Evolutionary conservation across 2,888 invertebrate genomes (phyloP).

Genomic region (Sarcophaga rosellei): DNA sequence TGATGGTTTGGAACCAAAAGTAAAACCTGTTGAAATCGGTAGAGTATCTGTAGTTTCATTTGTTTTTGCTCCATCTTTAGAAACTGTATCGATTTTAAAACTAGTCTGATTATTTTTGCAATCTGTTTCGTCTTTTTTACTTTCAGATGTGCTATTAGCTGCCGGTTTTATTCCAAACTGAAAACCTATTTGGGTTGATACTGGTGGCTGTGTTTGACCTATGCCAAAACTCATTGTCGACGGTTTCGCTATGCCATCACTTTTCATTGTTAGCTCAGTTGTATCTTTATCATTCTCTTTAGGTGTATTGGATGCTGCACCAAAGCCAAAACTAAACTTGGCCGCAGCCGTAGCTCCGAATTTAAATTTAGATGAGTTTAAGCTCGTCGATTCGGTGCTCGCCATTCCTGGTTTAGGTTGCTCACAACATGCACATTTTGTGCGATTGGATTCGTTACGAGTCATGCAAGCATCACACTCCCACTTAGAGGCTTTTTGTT

Average conservation of each 20-base stretch:
- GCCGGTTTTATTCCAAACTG: constrained; percentile 69
- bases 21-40: constrained; percentile 36
- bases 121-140: constrained; percentile 69
- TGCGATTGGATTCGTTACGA: constrained; percentile 82
- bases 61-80: constrained; percentile 34
- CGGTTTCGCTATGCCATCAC: constrained; percentile 38
- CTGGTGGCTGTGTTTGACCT: constrained; percentile 50
- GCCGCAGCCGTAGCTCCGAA: constrained; percentile 75
- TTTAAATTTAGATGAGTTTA: constrained; percentile 72
- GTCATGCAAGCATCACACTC: constrained; percentile 85
- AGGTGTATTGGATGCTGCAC: constrained; percentile 59
- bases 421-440: constrained; percentile 84
- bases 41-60: constrained; percentile 49
- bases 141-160: constrained; percentile 16
- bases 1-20: constrained; percentile 35
- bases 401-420: constrained; percentile 82
- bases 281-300: constrained; percentile 71
- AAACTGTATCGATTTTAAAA: constrained; percentile 70
- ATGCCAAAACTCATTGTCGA: constrained; percentile 33
- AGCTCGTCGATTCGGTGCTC: constrained; percentile 61
- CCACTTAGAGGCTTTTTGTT: constrained; percentile 82
- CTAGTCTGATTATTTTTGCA: constrained; percentile 55
- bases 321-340: constrained; percentile 79
- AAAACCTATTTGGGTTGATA: constrained; percentile 44
- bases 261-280: constrained; percentile 52